Conservation (phyloP, 2,888 invertebrate genomes). For the Thereva unica region DNA sequence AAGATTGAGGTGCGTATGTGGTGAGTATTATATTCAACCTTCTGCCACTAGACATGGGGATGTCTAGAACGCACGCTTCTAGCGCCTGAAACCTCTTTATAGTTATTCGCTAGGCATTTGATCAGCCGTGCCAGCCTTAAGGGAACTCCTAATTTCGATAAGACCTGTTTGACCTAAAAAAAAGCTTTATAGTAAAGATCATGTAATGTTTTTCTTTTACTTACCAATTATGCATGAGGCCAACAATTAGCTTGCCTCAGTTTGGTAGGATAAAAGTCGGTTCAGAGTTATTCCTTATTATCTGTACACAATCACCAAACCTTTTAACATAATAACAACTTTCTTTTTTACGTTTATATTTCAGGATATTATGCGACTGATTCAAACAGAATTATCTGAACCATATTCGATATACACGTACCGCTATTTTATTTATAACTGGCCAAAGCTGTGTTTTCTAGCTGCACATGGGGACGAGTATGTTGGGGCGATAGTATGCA, state of each 20-base stretch:
- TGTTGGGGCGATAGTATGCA: slow-evolving; percentile 99
- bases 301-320: not conserved
- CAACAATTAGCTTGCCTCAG: not conserved
- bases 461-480: slow-evolving; percentile 85
- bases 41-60: no score
- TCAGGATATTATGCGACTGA: slow-evolving; percentile 93
- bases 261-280: no score
- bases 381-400: slow-evolving; percentile 98
- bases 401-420: slow-evolving; percentile 99
- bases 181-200: no score
- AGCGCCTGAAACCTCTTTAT: no score
- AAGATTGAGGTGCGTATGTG: no score
- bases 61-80: no score
- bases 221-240: not conserved
- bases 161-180: no score
- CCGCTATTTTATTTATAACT: slow-evolving; percentile 99
- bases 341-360: slow-evolving; percentile 7
- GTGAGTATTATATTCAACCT: no score
- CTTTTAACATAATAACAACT: not conserved
- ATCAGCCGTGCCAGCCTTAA: no score
- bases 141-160: no score
- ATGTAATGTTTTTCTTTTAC: no score
- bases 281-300: not conserved
- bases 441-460: slow-evolving; percentile 98
- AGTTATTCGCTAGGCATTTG: no score